phyloP scores from a whole-genome alignment of 1,140 invertebrate species.

The Episyrphus balteatus region DNA sequence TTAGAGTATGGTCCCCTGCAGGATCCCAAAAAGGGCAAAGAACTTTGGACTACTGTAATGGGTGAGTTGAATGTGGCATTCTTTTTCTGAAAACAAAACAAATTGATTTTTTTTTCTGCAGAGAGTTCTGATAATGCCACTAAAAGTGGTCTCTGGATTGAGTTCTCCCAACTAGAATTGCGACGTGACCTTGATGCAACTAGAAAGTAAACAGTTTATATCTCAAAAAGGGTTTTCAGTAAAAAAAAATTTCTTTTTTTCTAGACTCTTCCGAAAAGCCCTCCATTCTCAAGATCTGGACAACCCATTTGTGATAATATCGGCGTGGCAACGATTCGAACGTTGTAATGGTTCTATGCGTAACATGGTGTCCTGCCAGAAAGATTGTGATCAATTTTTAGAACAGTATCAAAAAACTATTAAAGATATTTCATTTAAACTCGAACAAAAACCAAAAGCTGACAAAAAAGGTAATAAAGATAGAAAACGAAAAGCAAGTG shows the following conservation, averaged over 20 bases:
- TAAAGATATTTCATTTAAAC: background rate
- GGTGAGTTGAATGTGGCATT: conserved; percentile 9
- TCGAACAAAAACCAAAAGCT: background rate
- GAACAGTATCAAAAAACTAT: background rate
- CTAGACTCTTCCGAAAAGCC: conserved; percentile 13
- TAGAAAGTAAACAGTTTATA: conserved; percentile 5
- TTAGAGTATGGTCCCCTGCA: conserved; percentile 22
- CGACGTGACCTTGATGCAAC: conserved; percentile 8
- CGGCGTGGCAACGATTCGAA: conserved; percentile 13
- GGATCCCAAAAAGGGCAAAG: conserved; percentile 9
- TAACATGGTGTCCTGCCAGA: conserved; percentile 6
- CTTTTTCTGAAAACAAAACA: background rate
- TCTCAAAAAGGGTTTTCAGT: conserved; percentile 8
- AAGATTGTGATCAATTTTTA: conserved; percentile 8
- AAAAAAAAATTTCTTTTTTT: background rate
- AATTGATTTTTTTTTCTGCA: conserved; percentile 1
- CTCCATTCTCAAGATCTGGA: conserved; percentile 10
- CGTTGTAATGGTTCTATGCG: conserved; percentile 11
- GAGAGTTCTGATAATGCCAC: conserved; percentile 16
- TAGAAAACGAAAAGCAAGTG: conserved; percentile 3
- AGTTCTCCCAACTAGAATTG: conserved; percentile 11
- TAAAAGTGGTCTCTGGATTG: conserved; percentile 14
- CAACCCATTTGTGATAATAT: conserved; percentile 7
- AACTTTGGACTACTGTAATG: conserved; percentile 26
- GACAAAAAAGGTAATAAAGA: background rate